Base-by-base conservation (phyloP, 2,113 vertebrate species). In the Strix aluco region DNA sequence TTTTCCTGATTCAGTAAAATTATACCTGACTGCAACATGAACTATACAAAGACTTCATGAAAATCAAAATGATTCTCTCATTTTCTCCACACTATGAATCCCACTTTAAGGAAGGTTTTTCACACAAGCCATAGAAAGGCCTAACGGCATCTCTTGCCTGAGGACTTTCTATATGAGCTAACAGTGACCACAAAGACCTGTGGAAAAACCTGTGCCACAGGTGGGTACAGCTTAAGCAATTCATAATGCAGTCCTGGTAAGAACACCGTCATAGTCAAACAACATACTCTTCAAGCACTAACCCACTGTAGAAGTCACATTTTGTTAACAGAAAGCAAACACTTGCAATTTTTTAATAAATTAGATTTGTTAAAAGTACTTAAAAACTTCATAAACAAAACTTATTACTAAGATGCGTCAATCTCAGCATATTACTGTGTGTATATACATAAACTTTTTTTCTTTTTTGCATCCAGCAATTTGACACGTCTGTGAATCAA, bases 391-490 rank as follows among this genome's bases (percentile, higher is more conserved):
- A 83, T 49, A 83, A 94, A 90, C 51, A 46, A 93, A 95, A 94
- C 14, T 81, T 88, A 94, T 36, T 8, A 93, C 51, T 87, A 88
- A 87, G 10, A 80, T 38, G 66, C 95, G 80, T 90, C 65, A 92
- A 74, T 73, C 79, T 92, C 52, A 93, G 65, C 86, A 81, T 80
- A 96, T 62, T 94, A 91, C 40, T 73, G 15, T 90, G 84, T 6
- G 47, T 91, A 95, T 36, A 87, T 17, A 91, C 42, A 92, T 54
- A 86, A 90, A 63, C 16, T 92, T 94, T 97, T 97, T 98, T 98
- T 96, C 89, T 95, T 98, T 98, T 98, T 98, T 98, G 98, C 98
- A 98, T 98, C 98, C 98, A 98, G 98, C 98, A 98, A 98, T 97
- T 97, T 96, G 58, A 97, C 75, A 97, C 32, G 42, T 97, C 62